These are phyloP conservation scores for Trichomalopsis sarcophagae DNA, from an alignment of 1,140 invertebrate genomes.

Conservation along the genomic window DNA sequence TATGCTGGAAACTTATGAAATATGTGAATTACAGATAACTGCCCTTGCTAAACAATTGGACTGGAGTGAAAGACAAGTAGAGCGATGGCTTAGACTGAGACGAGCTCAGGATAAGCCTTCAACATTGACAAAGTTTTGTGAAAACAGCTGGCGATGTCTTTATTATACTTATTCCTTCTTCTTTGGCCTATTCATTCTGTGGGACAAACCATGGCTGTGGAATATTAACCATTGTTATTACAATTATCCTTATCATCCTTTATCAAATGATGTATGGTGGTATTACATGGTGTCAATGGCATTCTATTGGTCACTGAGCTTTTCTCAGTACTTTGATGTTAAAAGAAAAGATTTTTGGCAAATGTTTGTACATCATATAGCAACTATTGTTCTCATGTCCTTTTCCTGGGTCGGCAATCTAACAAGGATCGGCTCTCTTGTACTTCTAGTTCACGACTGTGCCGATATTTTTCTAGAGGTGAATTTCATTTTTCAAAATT, in stretches of 20 bases:
- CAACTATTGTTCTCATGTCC: slow-evolving; percentile 90
- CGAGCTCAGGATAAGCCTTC: slow-evolving; percentile 90
- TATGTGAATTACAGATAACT: slow-evolving; percentile 77
- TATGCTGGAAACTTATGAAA: slow-evolving; percentile 20
- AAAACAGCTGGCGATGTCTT: slow-evolving; percentile 91
- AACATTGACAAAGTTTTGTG: slow-evolving; percentile 93
- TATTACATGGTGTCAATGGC: slow-evolving; percentile 96
- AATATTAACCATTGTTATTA: slow-evolving; percentile 94
- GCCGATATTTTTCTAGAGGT: slow-evolving; percentile 97
- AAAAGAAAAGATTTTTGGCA: slow-evolving; percentile 97
- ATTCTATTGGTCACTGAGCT: slow-evolving; percentile 96
- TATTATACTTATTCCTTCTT: slow-evolving; percentile 91
- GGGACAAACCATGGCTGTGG: slow-evolving; percentile 97
- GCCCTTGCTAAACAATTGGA: slow-evolving; percentile 90
- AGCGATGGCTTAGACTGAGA: slow-evolving; percentile 91
- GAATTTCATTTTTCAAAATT: slow-evolving; percentile 55
- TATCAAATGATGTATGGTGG: slow-evolving; percentile 89
- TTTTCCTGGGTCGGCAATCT: slow-evolving; percentile 97
- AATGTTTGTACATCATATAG: slow-evolving; percentile 98
- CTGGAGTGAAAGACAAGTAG: slow-evolving; percentile 90
- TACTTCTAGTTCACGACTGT: slow-evolving; percentile 94
- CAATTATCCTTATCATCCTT: slow-evolving; percentile 82
- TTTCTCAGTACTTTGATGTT: slow-evolving; percentile 95
- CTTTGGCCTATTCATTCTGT: slow-evolving; percentile 89
- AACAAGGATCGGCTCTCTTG: slow-evolving; percentile 92